Evolutionary conservation across 2,888 invertebrate genomes (phyloP), one percentile per base, ranked within the genome.

Genomic region (Frankliniella intonsa): DNA sequence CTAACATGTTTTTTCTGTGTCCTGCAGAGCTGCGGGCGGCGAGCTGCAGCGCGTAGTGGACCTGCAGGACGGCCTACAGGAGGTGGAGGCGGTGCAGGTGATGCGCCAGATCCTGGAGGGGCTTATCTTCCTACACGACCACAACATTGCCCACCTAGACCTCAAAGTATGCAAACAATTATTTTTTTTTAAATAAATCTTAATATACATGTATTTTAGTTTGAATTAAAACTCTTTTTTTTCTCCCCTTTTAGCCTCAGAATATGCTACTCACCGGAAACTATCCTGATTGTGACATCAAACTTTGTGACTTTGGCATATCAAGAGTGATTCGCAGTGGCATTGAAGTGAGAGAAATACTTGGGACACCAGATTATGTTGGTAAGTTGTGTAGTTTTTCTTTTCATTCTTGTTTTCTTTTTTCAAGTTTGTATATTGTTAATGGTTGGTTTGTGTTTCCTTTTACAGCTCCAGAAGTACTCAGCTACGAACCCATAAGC

Each of bases 311-410:
- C 91, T 97, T 97, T 88, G 97, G 97, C 83, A 96, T 97, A 88
- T 96, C 97, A 84, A 94, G 97, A 86, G 93, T 95, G 85, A 94
- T 98, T 87, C 94, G 95, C 88, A 93, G 95, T 84, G 96, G 95
- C 82, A 94, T 95, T 85, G 96, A 97, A 88, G 95, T 98, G 86
- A 91, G 97, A 85, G 98, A 98, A 90, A 97, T 98, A 87, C 91
- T 97, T 86, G 98, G 98, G 88, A 96, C 97, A 82, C 95, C 97
- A 85, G 98, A 98, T 88, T 97, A 97, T 91, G 96, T 97, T 86
- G 95, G 94, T 94, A 86, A 91, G 94, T 90, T 80, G 81, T 80
- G 81, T 80, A 17, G 17, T 69, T 22, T 79, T 7, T 79, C 25
- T 19, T 14, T 62, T 19, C 38, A 22, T 65, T 76, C n/a, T 49